Evolutionary conservation across 1,140 invertebrate genomes (phyloP), one percentile per base, ranked within the genome.

Genomic region (Orussus abietinus): DNA sequence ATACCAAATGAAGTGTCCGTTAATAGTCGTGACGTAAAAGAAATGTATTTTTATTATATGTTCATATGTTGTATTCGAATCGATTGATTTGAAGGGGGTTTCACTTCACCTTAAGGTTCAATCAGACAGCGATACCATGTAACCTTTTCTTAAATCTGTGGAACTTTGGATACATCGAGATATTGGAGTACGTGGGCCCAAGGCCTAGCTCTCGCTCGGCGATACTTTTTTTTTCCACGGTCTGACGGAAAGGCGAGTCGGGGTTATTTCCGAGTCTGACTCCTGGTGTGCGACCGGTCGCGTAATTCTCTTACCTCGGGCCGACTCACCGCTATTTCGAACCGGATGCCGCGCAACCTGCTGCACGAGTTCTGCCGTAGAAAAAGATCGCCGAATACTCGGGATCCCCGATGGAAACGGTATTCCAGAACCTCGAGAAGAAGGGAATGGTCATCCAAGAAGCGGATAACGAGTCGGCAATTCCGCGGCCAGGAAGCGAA

Each of bases 221-320:
- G 28, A 38, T 35, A 14, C 6, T 25, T 25, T 25, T 36, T 30
- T 14, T 33, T 31, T 45, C 39, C 18, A 12, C 38, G 46, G 37
- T 14, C 15, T 28, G 12, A 29, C 38, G 22, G 38, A n/a, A 34
- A 19, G 18, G 32, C 22, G 39, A 13, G 14, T 31, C 13, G 26
- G 18, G 30, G 40, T 36, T 57, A 57, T 57, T 57, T 57, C 51
- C 18, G 54, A 49, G 21, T 43, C 32, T 41, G 40, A 44, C 31
- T 54, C 17, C 25, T 10, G 28, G 19, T 25, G 13, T n/a, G 22
- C 9, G 26, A 17, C 37, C 29, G 40, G 28, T n/a, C 17, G 36
- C 32, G 30, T 39, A 32, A 32, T 47, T 20, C 41, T 35, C 21
- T 18, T 35, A 26, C 25, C 19, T 18, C 9, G 13, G 30, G 26